Evolutionary conservation across 2,888 invertebrate genomes (phyloP).

Genomic region (Polia nebulosa): DNA sequence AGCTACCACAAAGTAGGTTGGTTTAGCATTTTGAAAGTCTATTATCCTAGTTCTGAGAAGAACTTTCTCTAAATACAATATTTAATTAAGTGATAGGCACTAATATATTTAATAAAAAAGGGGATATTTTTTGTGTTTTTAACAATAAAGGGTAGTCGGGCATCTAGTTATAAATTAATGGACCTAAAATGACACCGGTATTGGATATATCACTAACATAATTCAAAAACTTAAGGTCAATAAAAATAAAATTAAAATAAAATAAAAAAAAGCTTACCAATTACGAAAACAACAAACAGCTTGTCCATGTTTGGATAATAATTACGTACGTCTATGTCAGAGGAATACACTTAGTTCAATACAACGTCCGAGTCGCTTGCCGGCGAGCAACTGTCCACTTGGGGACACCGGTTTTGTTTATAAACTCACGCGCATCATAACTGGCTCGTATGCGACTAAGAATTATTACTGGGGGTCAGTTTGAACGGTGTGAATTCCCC

Average conservation of each 20-base stretch:
- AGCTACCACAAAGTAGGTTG: neutral
- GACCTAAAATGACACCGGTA: neutral
- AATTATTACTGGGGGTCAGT: constrained; percentile 45
- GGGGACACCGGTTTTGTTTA: constrained; percentile 66
- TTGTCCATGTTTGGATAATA: constrained; percentile 71
- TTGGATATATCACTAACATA: neutral
- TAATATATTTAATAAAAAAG: too few relatives aligned
- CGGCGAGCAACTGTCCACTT: constrained; percentile 63
- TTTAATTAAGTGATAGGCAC: neutral
- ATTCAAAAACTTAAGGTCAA: neutral
- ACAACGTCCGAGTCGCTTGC: constrained; percentile 52
- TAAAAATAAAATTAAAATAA: neutral
- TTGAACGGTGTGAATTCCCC: constrained; percentile 37
- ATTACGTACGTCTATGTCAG: constrained; percentile 25
- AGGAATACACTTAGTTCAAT: constrained; percentile 26
- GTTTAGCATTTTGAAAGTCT: neutral
- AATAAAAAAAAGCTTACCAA: constrained; percentile 72
- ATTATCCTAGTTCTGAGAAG: too few relatives aligned
- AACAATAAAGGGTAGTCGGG: neutral
- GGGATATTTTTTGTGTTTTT: neutral
- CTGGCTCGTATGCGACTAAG: constrained; percentile 14
- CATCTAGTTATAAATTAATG: neutral
- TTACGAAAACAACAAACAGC: constrained; percentile 69
- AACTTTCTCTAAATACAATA: neutral
- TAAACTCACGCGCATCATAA: constrained; percentile 69